Evolutionary conservation across 2,797 vertebrate genomes (phyloP).

Genomic region (Danio kyathit): DNA sequence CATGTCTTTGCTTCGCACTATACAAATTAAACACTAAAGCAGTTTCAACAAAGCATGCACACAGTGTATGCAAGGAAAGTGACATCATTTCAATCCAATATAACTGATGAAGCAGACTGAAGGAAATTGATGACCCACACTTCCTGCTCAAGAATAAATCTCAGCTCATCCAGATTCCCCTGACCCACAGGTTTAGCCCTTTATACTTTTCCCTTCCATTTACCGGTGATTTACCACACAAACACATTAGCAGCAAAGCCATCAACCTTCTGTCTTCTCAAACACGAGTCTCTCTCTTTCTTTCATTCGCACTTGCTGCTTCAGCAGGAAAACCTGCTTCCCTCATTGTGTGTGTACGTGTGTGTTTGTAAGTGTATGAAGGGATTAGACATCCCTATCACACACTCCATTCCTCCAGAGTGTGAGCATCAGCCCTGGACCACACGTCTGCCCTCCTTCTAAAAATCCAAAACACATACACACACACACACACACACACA

Average conservation of each 20-base stretch:
- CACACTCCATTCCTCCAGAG: constrained; percentile 46
- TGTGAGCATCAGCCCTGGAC: constrained; percentile 30
- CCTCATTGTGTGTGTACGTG: constrained; percentile 13
- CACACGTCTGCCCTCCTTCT: constrained; percentile 21
- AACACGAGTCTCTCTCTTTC: constrained; percentile 21
- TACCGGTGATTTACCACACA: constrained; percentile 28
- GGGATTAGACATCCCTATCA: constrained; percentile 47
- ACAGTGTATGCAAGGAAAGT: not conserved
- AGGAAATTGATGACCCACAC: constrained; percentile 23
- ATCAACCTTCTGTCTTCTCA: constrained; percentile 11
- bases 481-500: constrained; percentile 5
- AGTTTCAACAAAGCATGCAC: not conserved
- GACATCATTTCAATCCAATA: not conserved
- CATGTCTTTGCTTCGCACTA: not conserved
- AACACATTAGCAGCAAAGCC: constrained; percentile 42
- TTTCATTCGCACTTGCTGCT: constrained; percentile 16
- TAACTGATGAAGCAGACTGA: not conserved
- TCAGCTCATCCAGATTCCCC: constrained; percentile 26
- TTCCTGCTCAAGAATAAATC: not conserved
- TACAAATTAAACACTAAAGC: not conserved
- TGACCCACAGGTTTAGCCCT: constrained; percentile 24
- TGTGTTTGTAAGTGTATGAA: constrained; percentile 43
- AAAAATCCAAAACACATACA: constrained; percentile 9
- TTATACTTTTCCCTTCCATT: constrained; percentile 19
- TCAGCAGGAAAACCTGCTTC: constrained; percentile 36